Base-by-base conservation (phyloP, 2,797 vertebrate species). In the Jordanella pulchra region DNA sequence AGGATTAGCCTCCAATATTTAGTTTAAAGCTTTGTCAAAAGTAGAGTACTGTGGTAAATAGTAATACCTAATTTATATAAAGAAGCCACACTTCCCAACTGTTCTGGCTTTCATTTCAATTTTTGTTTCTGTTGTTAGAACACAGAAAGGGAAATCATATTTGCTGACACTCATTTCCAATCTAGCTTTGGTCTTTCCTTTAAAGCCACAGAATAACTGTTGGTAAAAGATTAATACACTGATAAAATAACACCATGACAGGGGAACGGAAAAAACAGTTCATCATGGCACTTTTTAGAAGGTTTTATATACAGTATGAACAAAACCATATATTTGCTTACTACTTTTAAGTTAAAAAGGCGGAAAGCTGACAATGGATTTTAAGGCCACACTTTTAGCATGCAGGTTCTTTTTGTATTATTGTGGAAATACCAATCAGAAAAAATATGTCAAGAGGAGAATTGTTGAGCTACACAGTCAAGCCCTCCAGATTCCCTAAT, bases 1-100 rank as follows among this genome's bases (percentile, higher is more conserved):
- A 42, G 63, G 44, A 75, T 80, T 83, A 48, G 50, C 72, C 51
- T 73, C 53, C 53, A 79, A 80, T 68, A 61, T 73, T 65, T 65
- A 65, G 50, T 72, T 83, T 32, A 56, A 64, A 71, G 30, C 47
- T 21, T 56, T 51, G 25, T 27, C 54, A 69, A 17, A 39, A n/a
- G 65, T 44, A 60, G 1, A 72, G 64, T 55, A 30, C 5, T 64
- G 60, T 27, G 42, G 39, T 42, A 48, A 44, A n/a, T 27, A 63
- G 35, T 64, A 13, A 17, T 44, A 23, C n/a, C 3, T 44, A 13
- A 64, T 44, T 42, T 42, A 6, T 9, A 17, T 17, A 30, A 21
- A 23, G n/a, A 54, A 27, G 15, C 10, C 17, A 58, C 15, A 58
- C 56, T 18, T 60, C 32, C 18, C 17, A 32, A 12, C 21, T 21